A percentile compares a stretch with the other conserved stretches of the same genome.
Conservation (phyloP, 1,140 invertebrate species). For the Hylaeus anthracinus region DNA sequence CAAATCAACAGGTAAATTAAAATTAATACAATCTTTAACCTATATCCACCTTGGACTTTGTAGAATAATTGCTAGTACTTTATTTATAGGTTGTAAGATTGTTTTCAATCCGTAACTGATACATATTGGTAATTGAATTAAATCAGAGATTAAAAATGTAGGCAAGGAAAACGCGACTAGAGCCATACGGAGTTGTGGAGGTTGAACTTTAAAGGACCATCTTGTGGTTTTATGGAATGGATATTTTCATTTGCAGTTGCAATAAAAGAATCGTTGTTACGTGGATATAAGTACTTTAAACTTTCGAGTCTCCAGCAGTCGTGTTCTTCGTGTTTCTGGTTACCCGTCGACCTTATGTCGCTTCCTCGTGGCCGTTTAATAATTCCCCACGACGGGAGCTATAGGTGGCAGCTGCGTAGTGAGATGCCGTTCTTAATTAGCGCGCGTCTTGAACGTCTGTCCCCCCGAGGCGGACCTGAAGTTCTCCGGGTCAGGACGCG, state of each 20-base stretch:
- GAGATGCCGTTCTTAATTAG: conserved; percentile 75
- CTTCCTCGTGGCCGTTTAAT: conserved; percentile 63
- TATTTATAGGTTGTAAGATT: too few species aligned
- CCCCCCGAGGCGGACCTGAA: conserved; percentile 52
- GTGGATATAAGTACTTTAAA: neutral
- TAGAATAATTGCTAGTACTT: too few species aligned
- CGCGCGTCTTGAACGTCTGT: conserved; percentile 68
- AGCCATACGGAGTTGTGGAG: too few species aligned
- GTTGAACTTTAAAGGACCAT: too few species aligned
- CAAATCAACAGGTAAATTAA: too few species aligned
- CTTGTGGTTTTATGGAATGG: too few species aligned
- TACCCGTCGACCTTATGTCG: conserved; percentile 72
- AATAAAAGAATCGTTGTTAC: neutral
- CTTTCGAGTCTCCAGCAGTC: neutral
- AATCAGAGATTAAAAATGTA: too few species aligned
- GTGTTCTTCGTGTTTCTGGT: conserved; percentile 27
- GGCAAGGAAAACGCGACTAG: too few species aligned
- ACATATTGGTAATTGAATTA: too few species aligned
- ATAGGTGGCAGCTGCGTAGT: conserved; percentile 68
- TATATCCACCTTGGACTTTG: too few species aligned
- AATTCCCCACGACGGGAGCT: conserved; percentile 66
- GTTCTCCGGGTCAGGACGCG: conserved; percentile 59
- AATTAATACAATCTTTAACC: too few species aligned
- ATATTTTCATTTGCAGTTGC: neutral
- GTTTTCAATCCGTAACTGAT: too few species aligned